Base-by-base conservation (phyloP, 2,888 invertebrate species). In the Tenthredo amoena region DNA sequence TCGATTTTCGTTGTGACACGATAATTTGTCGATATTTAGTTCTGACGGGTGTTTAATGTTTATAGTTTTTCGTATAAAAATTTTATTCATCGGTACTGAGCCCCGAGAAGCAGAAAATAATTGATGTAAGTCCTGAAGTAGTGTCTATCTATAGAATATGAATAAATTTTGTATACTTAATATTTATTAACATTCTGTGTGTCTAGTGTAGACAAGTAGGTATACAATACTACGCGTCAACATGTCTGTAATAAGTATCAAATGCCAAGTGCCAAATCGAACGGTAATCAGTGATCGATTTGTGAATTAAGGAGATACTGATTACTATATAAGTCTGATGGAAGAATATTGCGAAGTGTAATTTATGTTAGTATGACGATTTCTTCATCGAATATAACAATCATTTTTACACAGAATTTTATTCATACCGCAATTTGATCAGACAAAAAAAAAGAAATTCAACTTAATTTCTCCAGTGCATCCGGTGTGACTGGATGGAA, bases 271-370 rank as follows among this genome's bases (percentile, higher is more conserved):
- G 43, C 77, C 55, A 50, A 77, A 81, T 58, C 62, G 15, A 58
- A 58, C 58, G 81, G 81, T 81, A 81, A 81, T 81, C 81, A 81
- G 40, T 81, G 81, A 81, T 81, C 81, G 81, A 81, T 81, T 81
- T 81, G 81, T 62, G 50, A 81, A 81, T 81, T 50, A 81, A 62
- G 58, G 62, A 81, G 62, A 15, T 40, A 81, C 62, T 77, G 77
- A 77, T 77, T 50, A 77, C 68, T 18, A 12, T n/a, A 55, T 50
- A 68, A 34, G 68, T 12, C 18, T 6, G 68, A 68, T 18, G 31
- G 0, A 6, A 18, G 34, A 26, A 68, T 18, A 5, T 34, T 1
- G 18, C 68, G 34, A 68, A 18, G 68, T 68, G 31, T 34, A 68
- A 65, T 34, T 34, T 12, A 18, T 18, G 34, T 15, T 34, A 26